phyloP scores from a whole-genome alignment of 1,140 invertebrate genomes.

The Tyrophagus putrescentiae region DNA sequence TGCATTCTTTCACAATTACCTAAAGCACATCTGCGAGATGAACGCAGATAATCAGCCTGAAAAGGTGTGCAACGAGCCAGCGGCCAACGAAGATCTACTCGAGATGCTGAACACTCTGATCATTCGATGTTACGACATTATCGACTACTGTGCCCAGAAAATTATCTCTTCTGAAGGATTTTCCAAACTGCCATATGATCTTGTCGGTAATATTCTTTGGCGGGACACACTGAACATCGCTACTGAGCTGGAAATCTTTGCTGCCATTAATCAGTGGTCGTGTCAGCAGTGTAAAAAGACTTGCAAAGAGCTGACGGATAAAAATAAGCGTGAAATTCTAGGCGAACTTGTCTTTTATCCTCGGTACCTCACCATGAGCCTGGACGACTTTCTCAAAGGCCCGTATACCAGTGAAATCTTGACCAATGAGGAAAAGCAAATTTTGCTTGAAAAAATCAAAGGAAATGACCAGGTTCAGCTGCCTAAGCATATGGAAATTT shows the following conservation, averaged over 20 bases:
- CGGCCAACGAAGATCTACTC: neutral
- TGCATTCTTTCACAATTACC: conserved; percentile 25
- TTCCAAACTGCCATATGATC: conserved; percentile 45
- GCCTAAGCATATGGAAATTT: conserved; percentile 20
- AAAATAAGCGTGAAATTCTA: conserved; percentile 45
- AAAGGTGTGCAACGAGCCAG: neutral
- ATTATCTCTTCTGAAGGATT: conserved; percentile 47
- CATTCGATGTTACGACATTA: conserved; percentile 42
- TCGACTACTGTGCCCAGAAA: conserved; percentile 45
- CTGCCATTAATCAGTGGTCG: conserved; percentile 42
- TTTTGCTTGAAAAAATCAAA: conserved; percentile 28
- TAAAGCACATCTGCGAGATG: neutral
- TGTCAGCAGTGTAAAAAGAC: conserved; percentile 47
- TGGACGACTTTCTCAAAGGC: conserved; percentile 42
- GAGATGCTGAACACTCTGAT: conserved; percentile 36
- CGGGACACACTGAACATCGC: conserved; percentile 35
- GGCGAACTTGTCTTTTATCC: conserved; percentile 47
- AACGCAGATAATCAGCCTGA: neutral
- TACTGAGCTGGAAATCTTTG: conserved; percentile 27
- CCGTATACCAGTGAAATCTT: conserved; percentile 35
- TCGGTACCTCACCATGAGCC: conserved; percentile 46
- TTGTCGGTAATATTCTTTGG: conserved; percentile 43
- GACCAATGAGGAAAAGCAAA: conserved; percentile 31
- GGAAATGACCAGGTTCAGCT: conserved; percentile 9
- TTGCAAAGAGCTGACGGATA: conserved; percentile 43